Conservation (phyloP, 2,888 invertebrate genomes). For the Saturnia pavonia region DNA sequence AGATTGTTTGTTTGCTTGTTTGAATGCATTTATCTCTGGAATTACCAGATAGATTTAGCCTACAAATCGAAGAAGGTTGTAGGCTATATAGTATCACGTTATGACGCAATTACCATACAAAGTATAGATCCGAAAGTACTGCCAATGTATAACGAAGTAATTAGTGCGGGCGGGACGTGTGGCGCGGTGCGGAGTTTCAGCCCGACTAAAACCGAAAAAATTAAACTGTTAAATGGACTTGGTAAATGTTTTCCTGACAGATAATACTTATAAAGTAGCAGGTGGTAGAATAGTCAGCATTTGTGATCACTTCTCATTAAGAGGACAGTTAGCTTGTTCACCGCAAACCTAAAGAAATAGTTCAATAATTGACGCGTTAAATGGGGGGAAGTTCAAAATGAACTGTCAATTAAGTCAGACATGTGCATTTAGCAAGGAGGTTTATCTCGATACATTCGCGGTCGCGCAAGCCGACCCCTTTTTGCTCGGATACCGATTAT, state of each 20-base stretch:
- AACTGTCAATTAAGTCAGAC: slow-evolving; percentile 50
- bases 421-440: slow-evolving; percentile 36
- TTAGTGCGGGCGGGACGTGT: no score
- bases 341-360: slow-evolving; percentile 35
- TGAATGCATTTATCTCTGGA: no score
- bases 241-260: neutral
- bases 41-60: no score
- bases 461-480: slow-evolving; percentile 52
- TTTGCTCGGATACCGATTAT: slow-evolving; percentile 73
- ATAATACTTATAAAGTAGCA: neutral
- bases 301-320: neutral
- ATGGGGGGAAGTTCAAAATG: slow-evolving; percentile 45
- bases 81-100: no score
- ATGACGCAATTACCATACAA: no score
- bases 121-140: no score
- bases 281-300: neutral
- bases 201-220: no score
- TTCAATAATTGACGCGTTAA: slow-evolving; percentile 22
- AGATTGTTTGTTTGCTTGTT: no score
- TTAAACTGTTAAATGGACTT: no score
- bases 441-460: slow-evolving; percentile 21
- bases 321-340: slow-evolving; percentile 40
- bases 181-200: no score
- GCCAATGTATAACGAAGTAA: no score
- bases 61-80: no score